These are phyloP conservation scores for Hirundichthys speculiger DNA, from an alignment of 2,113 vertebrate species.

Conservation along the genomic window DNA sequence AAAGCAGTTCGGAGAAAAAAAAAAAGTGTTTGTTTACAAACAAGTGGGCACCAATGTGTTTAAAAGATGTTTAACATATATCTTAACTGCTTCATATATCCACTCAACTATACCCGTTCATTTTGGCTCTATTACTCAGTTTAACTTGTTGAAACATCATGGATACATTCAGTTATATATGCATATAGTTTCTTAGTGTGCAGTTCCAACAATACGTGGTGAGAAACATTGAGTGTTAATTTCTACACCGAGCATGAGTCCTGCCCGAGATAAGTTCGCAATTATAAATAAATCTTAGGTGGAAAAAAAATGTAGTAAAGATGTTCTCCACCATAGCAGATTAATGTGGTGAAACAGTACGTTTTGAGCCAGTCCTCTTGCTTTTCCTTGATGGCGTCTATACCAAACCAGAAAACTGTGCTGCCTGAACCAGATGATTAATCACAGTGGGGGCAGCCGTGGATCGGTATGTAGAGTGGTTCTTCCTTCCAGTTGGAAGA, in stretches of 20 bases:
- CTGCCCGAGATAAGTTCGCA: conserved; percentile 24
- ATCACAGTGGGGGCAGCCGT: no score
- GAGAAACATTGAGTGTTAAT: conserved; percentile 24
- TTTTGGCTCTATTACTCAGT: conserved; percentile 3
- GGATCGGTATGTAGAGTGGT: no score
- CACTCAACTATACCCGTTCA: conserved; percentile 13
- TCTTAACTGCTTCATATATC: conserved; percentile 11
- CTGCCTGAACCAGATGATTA: no score
- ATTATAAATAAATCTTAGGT: conserved; percentile 40
- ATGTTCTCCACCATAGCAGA: no score
- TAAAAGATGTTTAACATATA: conserved; percentile 10
- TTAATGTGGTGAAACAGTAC: no score
- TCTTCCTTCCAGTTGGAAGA: no score
- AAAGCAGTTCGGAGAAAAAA: background rate
- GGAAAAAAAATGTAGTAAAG: no score
- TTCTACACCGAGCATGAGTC: conserved; percentile 21
- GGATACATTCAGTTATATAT: background rate
- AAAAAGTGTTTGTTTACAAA: conserved; percentile 13
- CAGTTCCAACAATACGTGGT: conserved; percentile 14
- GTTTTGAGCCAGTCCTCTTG: no score
- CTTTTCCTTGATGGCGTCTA: no score
- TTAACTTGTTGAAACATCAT: background rate
- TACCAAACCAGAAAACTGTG: no score
- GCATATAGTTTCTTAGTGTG: background rate
- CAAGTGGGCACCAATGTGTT: background rate